These are phyloP conservation scores for Serilophus lunatus DNA, from an alignment of 2,113 vertebrate species.

Conservation along the genomic window DNA sequence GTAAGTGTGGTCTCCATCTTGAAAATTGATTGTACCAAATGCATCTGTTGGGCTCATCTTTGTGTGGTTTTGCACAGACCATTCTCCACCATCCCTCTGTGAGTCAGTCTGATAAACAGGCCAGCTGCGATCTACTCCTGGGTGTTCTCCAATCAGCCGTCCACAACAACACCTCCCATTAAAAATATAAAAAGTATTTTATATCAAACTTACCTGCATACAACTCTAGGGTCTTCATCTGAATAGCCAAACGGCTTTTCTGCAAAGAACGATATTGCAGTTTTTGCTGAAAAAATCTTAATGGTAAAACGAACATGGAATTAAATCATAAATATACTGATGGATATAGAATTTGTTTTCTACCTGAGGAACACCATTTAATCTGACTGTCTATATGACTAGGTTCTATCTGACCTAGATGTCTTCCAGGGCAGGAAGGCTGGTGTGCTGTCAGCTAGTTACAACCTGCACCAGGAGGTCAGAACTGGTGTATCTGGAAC, in stretches of 20 bases:
- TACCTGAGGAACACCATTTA: background rate
- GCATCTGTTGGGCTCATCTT: slow-evolving; percentile 85
- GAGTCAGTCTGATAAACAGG: slow-evolving; percentile 50
- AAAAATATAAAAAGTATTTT: background rate
- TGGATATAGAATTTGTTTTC: background rate
- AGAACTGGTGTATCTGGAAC: background rate
- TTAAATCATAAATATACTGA: background rate
- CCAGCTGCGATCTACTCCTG: slow-evolving; percentile 65
- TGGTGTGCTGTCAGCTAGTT: too few relatives aligned
- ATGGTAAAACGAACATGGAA: background rate
- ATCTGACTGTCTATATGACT: too few relatives aligned
- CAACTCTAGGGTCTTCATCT: background rate
- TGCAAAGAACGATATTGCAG: background rate
- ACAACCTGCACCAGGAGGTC: background rate
- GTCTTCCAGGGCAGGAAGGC: background rate
- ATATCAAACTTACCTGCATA: background rate
- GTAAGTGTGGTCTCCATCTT: slow-evolving; percentile 87
- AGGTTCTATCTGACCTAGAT: background rate
- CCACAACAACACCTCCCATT: slow-evolving; percentile 89
- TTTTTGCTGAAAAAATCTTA: background rate
- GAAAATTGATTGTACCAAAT: slow-evolving; percentile 91
- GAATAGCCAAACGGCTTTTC: background rate
- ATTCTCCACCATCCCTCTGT: slow-evolving; percentile 68
- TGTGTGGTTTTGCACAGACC: slow-evolving; percentile 87
- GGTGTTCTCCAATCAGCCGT: slow-evolving; percentile 85